Base-by-base conservation (phyloP, 2,797 vertebrate genomes). In the Artibeus jamaicensis region DNA sequence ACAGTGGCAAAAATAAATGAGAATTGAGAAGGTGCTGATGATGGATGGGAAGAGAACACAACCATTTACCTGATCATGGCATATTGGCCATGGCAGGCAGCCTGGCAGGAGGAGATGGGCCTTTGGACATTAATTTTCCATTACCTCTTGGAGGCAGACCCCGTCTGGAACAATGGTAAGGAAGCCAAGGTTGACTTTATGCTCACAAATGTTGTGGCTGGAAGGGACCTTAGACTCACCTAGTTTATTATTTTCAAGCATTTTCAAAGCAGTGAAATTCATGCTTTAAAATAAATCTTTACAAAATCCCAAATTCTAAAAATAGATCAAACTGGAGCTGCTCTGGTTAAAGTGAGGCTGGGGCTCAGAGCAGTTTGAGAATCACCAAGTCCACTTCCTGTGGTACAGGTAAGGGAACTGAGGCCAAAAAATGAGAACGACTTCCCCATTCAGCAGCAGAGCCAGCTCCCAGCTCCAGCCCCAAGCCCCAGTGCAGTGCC, bases 111-210 rank as follows among this genome's bases (percentile, higher is more conserved):
- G 67, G 73, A 70, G n/a, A 84, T 2, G 8, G 24, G 29, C 44
- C 92, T 82, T 55, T 16, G 15, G 53, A 46, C 53, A 55, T 82
- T 70, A 6, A 37, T 68, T 93, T 91, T 73, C 78, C 86, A 94
- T 96, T 86, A 74, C 42, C 91, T 78, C 86, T 78, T 93, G 96
- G 89, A 93, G 70, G n/a, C 6, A 57, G 62, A 44, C 24, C 86
- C 15, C 91, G 48, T 57, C 53, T 93, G 86, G 65, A 86, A 79
- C 18, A 70, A 39, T 6, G 44, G 62, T 12, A 32, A 95, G 57
- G 55, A 68, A 93, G 83, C 92, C 32, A 91, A 79, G 34, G n/a
- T 57, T 71, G 88, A 42, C 90, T 94, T 90, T 83, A 62, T 86
- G 73, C 39, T 88, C 5, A 55, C 34, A 91, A 88, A 83, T 24